Evolutionary conservation across 2,888 invertebrate genomes (phyloP).

Genomic region (Papilio gigon): DNA sequence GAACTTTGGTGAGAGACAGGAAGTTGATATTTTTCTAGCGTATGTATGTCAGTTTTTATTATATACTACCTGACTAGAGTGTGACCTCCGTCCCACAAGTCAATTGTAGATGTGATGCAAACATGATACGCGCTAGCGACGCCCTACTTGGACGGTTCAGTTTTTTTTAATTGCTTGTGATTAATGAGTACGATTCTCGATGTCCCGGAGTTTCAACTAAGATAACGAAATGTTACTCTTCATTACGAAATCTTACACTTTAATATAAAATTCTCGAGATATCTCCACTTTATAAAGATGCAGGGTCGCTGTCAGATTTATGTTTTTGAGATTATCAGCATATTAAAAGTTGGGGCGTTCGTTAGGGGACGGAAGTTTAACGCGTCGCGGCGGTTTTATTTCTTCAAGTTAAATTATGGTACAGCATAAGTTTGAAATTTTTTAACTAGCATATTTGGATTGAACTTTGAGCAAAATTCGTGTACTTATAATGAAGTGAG

Average conservation of each 20-base stretch:
- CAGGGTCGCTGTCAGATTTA: constrained; percentile 33
- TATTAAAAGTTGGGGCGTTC: constrained; percentile 37
- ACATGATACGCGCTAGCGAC: no score
- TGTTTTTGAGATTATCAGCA: constrained; percentile 34
- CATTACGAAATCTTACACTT: constrained; percentile 8
- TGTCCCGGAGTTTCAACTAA: neutral
- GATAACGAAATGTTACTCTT: constrained; percentile 7
- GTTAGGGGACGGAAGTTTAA: constrained; percentile 30
- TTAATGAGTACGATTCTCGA: neutral
- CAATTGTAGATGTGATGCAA: no score
- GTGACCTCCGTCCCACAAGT: no score
- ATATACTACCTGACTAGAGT: no score
- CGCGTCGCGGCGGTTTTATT: constrained; percentile 35
- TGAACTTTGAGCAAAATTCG: neutral
- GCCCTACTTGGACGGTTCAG: no score
- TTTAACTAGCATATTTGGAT: constrained; percentile 27
- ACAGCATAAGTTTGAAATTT: constrained; percentile 29
- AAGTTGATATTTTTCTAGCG: no score
- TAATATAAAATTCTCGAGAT: constrained; percentile 20
- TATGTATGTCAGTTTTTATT: no score
- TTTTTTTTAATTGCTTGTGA: neutral
- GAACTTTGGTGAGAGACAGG: neutral
- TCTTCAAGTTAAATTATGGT: constrained; percentile 27
- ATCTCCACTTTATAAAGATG: constrained; percentile 14
- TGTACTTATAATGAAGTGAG: neutral